Conservation (phyloP, 2,797 vertebrate species). For the Acanthis flammea region DNA sequence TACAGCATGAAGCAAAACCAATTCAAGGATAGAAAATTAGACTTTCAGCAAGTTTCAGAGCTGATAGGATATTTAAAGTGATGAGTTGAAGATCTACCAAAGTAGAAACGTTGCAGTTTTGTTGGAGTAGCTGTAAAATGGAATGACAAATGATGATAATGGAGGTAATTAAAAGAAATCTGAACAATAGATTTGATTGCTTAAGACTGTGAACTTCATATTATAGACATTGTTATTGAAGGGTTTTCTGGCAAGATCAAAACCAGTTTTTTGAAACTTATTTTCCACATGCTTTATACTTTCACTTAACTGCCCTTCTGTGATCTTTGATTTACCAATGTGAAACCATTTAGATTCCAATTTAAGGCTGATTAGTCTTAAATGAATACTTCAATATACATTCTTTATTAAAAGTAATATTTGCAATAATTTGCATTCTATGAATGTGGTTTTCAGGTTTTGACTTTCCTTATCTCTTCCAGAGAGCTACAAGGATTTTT, state of each 20-base stretch:
- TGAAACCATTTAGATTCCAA: neutral
- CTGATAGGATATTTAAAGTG: neutral
- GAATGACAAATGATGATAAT: neutral
- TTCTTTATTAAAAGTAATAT: neutral
- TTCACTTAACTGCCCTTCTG: neutral
- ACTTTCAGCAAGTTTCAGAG: neutral
- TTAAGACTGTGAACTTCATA: neutral
- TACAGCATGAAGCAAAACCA: neutral
- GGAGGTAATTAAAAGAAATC: neutral
- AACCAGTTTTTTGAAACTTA: neutral
- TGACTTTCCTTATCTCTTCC: neutral
- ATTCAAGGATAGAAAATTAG: neutral
- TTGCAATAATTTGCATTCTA: neutral
- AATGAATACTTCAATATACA: neutral
- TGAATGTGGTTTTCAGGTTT: neutral
- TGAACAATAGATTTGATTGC: neutral
- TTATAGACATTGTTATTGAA: neutral
- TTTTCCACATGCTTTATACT: neutral
- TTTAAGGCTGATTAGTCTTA: neutral
- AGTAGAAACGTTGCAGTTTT: neutral
- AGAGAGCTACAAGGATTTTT: neutral
- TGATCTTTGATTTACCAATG: neutral
- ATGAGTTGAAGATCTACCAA: neutral
- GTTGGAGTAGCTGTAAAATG: neutral
- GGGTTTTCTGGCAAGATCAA: fast-evolving